Conservation (phyloP, 2,113 vertebrate genomes). For the Oreochromis tanganicae region DNA sequence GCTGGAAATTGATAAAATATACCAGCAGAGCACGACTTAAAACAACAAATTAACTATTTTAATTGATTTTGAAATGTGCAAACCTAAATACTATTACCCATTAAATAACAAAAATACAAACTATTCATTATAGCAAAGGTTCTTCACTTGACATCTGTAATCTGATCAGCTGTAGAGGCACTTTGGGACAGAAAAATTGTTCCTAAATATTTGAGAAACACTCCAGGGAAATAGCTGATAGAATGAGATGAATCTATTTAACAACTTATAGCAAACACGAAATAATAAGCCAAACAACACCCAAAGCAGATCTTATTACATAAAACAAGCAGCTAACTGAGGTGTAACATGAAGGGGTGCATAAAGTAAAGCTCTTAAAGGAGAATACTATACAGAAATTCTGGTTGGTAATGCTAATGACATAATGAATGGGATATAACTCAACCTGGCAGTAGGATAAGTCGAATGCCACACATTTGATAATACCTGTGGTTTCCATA, state of each 20-base stretch:
- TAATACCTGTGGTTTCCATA: background rate
- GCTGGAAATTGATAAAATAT: background rate
- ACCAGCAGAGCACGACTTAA: background rate
- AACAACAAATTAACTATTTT: background rate
- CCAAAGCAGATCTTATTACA: background rate
- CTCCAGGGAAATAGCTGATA: background rate
- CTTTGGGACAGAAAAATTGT: background rate
- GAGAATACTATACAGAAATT: background rate
- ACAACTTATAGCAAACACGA: background rate
- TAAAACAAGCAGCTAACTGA: background rate
- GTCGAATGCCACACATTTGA: background rate
- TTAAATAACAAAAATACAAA: background rate
- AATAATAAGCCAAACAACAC: background rate
- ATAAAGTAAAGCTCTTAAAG: background rate
- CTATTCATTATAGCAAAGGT: background rate
- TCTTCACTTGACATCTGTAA: background rate
- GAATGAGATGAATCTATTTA: background rate
- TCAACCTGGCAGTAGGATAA: background rate
- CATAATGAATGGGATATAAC: background rate
- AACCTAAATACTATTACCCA: background rate
- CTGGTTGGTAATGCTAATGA: background rate
- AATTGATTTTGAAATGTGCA: background rate
- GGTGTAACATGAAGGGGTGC: background rate
- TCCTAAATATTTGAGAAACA: background rate
- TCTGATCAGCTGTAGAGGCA: background rate